Percentiles rank a stretch among this genome's conserved stretches.
Evolutionary conservation across 2,888 invertebrate species (phyloP).

Genomic region (Electrophaes corylata): DNA sequence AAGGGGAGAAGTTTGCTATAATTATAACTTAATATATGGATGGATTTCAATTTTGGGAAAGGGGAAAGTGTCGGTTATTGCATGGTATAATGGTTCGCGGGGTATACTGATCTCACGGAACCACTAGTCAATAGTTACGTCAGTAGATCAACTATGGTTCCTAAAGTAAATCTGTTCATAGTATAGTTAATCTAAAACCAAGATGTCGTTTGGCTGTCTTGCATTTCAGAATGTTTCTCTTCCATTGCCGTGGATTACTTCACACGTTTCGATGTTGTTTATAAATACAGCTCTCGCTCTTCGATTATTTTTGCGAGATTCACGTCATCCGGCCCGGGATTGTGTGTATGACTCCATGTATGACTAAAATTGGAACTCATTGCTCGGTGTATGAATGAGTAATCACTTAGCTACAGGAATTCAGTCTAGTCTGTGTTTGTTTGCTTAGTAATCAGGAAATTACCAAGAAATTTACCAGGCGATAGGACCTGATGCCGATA

Average conservation of each 20-base stretch:
- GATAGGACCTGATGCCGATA: not conserved
- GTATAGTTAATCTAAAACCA: too few species aligned
- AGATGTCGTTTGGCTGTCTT: constrained; percentile 34
- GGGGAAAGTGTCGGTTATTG: too few species aligned
- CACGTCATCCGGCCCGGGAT: constrained; percentile 70
- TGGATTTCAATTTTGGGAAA: too few species aligned
- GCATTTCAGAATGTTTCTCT: constrained; percentile 45
- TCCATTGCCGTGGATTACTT: constrained; percentile 55
- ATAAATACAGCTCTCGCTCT: constrained; percentile 61
- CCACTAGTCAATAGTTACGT: too few species aligned
- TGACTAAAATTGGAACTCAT: constrained; percentile 72
- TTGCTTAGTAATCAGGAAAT: not conserved
- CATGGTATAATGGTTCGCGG: too few species aligned
- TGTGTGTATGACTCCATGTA: constrained; percentile 69
- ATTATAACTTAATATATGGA: too few species aligned
- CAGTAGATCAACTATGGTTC: too few species aligned
- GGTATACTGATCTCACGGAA: too few species aligned
- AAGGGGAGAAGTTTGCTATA: too few species aligned
- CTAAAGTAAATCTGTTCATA: too few species aligned
- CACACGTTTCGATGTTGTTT: constrained; percentile 60
- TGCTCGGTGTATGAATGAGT: constrained; percentile 58
- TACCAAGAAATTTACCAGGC: not conserved
- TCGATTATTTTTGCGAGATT: constrained; percentile 71
- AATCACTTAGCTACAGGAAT: constrained; percentile 50
- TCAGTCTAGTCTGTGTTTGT: constrained; percentile 13